phyloP scores from a whole-genome alignment of 2,797 vertebrate genomes.

The Eulemur rubriventer region DNA sequence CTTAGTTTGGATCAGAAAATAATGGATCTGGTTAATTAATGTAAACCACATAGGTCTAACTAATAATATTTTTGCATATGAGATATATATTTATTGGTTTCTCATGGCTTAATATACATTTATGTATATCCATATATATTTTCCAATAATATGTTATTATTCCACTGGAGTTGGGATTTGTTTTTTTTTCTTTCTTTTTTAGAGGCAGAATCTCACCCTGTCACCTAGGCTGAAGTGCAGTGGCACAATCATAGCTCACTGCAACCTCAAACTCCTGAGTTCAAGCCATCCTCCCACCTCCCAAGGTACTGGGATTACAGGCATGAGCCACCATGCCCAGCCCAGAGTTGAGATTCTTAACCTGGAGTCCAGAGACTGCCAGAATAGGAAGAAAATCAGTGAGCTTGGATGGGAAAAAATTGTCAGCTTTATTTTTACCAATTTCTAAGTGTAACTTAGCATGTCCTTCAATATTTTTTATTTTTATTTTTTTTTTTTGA shows the following conservation, averaged over 20 bases:
- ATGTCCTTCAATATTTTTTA: background rate
- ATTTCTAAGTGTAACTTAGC: background rate
- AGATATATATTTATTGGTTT: slow-evolving; percentile 82
- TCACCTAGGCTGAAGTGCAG: no score
- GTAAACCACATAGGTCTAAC: slow-evolving; percentile 90
- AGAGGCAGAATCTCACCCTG: no score
- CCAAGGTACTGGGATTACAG: no score
- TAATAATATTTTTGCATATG: slow-evolving; percentile 81
- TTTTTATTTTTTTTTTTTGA: background rate
- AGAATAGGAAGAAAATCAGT: background rate
- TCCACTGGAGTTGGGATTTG: slow-evolving; percentile 30
- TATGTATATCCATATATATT: background rate
- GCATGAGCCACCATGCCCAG: no score
- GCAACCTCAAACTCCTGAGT: no score
- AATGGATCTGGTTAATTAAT: slow-evolving; percentile 91
- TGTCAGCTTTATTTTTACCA: background rate
- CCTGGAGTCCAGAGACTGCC: background rate
- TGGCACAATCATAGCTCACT: no score
- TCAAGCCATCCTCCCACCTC: no score
- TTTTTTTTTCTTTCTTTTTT: no score
- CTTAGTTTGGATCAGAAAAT: slow-evolving; percentile 89
- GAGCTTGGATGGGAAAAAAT: background rate
- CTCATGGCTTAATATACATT: slow-evolving; percentile 74
- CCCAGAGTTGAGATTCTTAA: background rate
- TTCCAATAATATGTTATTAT: slow-evolving; percentile 65